These are phyloP conservation scores for Corythoichthys intestinalis DNA, from an alignment of 2,113 vertebrate genomes.

Conservation along the genomic window DNA sequence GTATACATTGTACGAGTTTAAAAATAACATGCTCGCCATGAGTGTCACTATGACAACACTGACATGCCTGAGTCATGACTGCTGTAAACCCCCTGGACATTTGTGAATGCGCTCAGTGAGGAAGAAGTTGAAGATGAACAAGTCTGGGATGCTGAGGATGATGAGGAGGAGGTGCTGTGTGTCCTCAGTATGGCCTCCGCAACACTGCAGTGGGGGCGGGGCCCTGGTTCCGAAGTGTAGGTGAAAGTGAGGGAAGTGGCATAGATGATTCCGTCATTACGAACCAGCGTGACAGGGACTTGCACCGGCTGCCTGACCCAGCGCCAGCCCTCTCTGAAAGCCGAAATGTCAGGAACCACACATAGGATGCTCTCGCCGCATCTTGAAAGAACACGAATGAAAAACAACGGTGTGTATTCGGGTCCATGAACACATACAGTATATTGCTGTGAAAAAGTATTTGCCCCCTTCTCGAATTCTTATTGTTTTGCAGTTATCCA, in stretches of 20 bases:
- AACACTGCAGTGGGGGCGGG: conserved; percentile 90
- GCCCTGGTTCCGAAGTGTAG: conserved; percentile 94
- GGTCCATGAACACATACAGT: background rate
- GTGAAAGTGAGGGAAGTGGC: conserved; percentile 96
- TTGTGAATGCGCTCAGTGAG: conserved; percentile 75
- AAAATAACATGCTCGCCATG: background rate
- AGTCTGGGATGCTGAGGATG: conserved; percentile 75
- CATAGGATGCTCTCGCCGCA: conserved; percentile 95
- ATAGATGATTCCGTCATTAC: conserved; percentile 94
- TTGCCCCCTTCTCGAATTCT: no score
- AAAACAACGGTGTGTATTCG: background rate
- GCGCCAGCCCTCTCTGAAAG: conserved; percentile 95
- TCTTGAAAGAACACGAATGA: conserved; percentile 52
- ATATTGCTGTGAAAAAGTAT: background rate
- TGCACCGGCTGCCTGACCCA: conserved; percentile 97
- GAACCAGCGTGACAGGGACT: conserved; percentile 94
- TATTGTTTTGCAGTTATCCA: no score
- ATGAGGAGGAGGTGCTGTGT: conserved; percentile 81
- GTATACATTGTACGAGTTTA: conserved; percentile 2
- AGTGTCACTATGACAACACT: conserved; percentile 77
- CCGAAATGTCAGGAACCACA: conserved; percentile 96
- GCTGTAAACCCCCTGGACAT: conserved; percentile 78
- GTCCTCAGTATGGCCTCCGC: conserved; percentile 90
- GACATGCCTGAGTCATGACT: conserved; percentile 81
- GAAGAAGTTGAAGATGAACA: conserved; percentile 64